A percentile compares a stretch with the other conserved stretches of the same genome.
Evolutionary conservation across 2,113 vertebrate species (phyloP).

Genomic region (Beaufortia kweichowensis): DNA sequence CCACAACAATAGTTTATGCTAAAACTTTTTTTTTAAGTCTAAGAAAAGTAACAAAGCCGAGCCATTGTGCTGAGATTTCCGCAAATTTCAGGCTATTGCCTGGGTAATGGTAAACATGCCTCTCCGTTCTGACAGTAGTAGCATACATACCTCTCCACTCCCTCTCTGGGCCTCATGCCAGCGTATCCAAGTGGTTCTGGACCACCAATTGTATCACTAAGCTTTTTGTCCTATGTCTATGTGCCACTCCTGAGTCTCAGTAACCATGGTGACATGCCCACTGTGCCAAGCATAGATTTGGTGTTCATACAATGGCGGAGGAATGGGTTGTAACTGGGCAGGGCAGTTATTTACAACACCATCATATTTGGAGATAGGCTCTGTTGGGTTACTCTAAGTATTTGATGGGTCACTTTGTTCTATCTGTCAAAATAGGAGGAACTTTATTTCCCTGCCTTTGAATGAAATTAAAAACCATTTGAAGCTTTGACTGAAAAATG

Average conservation of each 20-base stretch:
- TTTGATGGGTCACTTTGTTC: neutral
- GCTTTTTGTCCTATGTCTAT: constrained; percentile 57
- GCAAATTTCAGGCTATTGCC: constrained; percentile 16
- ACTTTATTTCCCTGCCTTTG: neutral
- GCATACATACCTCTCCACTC: constrained; percentile 29
- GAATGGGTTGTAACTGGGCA: constrained; percentile 64
- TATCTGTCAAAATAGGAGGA: neutral
- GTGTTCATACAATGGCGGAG: constrained; percentile 59
- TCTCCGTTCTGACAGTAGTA: constrained; percentile 45
- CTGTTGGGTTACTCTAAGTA: neutral
- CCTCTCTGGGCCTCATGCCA: constrained; percentile 57
- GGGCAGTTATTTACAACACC: constrained; percentile 64
- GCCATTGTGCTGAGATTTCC: constrained; percentile 2
- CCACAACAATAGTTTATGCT: neutral
- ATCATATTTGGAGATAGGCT: constrained; percentile 63
- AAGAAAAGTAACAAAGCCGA: neutral
- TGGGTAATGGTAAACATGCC: constrained; percentile 41
- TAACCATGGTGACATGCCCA: constrained; percentile 72
- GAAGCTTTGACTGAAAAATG: neutral
- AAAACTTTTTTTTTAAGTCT: neutral
- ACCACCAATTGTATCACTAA: constrained; percentile 21
- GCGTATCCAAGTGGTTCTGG: constrained; percentile 48
- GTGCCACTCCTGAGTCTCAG: constrained; percentile 67
- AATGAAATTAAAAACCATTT: neutral
- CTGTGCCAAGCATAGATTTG: constrained; percentile 66